phyloP scores from a whole-genome alignment of 30 jellyfish, hydroid and myxozoan species.

The Haliclystus octoradiatus region DNA sequence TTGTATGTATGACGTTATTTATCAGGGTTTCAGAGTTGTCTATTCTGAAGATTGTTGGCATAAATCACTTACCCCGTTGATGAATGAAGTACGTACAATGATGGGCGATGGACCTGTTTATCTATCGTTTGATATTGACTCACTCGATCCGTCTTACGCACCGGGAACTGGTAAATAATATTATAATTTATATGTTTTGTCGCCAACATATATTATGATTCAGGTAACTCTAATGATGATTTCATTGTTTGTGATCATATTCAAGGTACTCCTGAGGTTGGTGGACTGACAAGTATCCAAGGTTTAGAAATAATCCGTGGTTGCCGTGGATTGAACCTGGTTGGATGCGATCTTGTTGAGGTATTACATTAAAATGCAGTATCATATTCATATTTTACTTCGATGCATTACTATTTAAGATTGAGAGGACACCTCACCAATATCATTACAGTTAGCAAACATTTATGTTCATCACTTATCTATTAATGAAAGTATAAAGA shows the following conservation, averaged over 20 bases:
- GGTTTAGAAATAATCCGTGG: conserved; percentile 77
- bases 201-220: background rate
- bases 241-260: background rate
- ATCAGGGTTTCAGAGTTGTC: conserved; percentile 57
- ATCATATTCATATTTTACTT: no score
- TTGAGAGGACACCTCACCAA: no score
- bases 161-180: conserved; percentile 72
- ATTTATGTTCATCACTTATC: no score
- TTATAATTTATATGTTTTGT: background rate
- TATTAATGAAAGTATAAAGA: no score
- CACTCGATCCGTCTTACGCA: conserved; percentile 66
- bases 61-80: conserved; percentile 57
- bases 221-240: background rate
- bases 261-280: conserved; percentile 81
- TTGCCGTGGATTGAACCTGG: conserved; percentile 56
- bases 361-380: no score
- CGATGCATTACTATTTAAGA: no score
- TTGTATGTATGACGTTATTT: no score
- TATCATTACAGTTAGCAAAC: no score
- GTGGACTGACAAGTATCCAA: conserved; percentile 74
- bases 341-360: conserved; percentile 86
- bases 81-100: conserved; percentile 66
- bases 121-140: conserved; percentile 65
- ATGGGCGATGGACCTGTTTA: conserved; percentile 85
- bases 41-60: conserved; percentile 69